Base-by-base conservation (phyloP, 2,797 vertebrate genomes). In the Gallinago solitaria region DNA sequence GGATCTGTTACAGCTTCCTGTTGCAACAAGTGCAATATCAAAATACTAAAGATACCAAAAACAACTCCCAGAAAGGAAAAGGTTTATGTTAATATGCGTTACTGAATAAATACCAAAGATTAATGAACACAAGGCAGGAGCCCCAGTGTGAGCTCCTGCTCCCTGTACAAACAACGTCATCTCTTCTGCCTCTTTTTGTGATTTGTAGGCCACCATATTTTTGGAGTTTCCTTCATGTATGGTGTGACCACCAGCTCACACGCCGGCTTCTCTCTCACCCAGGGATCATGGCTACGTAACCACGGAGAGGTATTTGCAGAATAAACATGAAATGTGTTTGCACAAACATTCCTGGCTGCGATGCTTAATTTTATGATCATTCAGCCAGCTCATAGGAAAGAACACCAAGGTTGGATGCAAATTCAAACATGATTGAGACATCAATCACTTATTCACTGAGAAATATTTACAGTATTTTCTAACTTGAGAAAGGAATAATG, bases 321-420 rank as follows among this genome's bases (percentile, higher is more conserved):
- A 80, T 23, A 45, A 83, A 45, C 12, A 24, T 7, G 17, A 54
- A 69, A 86, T 1, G 39, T 9, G 54, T 24, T 89, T 73, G 90
- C 59, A 51, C 56, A 71, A 70, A 16, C 37, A 10, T 20, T 63
- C 70, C 92, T 84, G 90, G 47, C 43, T 82, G 61, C 57, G 13
- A 1, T 37, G 75, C 23, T 85, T 54, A 27, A 82, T 88, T 82
- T 79, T 82, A 2, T 56, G 67, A 84, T 90, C 74, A 1, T 56
- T 75, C 88, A 84, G 50, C 15, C 83, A 87, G 74, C 75, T 93
- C 48, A 4, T 23, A 69, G 77, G 37, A 61, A 81, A 54, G 89
- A 81, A 81, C 84, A 91, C 87, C 76, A 47, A 92, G 89, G 89
- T 87, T 91, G 81, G 89, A 89, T 87, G 89, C 35, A 83, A 89